phyloP scores from a whole-genome alignment of 2,888 invertebrate species.

The Leucophenga maculata region DNA sequence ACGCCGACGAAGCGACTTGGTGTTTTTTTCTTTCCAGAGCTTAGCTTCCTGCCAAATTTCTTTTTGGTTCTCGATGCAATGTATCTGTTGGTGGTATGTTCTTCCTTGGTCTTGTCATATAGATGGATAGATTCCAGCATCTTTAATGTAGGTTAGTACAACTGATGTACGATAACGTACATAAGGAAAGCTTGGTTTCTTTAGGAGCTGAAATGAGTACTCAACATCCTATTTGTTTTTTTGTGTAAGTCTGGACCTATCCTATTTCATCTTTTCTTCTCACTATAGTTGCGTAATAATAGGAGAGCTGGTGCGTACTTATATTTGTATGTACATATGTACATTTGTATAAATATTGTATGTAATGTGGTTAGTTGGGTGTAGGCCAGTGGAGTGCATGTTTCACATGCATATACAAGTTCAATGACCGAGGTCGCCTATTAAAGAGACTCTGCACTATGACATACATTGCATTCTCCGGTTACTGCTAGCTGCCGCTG shows the following conservation, averaged over 20 bases:
- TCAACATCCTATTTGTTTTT: too few species aligned
- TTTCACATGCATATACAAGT: conserved; percentile 10
- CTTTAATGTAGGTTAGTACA: conserved; percentile 26
- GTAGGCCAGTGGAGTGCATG: neutral
- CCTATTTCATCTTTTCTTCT: conserved; percentile 3
- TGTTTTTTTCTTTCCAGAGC: neutral
- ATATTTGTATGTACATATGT: neutral
- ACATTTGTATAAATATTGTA: neutral
- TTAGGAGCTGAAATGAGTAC: neutral
- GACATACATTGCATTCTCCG: neutral
- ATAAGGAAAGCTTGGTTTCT: neutral
- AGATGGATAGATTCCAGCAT: neutral
- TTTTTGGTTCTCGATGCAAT: neutral
- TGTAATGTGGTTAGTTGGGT: neutral
- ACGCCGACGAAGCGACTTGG: neutral
- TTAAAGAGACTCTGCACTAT: neutral
- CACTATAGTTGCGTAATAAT: neutral
- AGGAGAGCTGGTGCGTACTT: neutral
- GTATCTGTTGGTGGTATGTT: neutral
- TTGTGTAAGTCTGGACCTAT: neutral
- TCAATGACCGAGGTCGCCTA: conserved; percentile 22
- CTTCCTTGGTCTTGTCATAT: neutral
- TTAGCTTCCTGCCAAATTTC: neutral
- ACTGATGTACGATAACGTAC: neutral
- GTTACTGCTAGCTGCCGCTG: neutral